Evolutionary conservation across 2,113 vertebrate genomes (phyloP).

Genomic region (human (Homo sapiens)): DNA sequence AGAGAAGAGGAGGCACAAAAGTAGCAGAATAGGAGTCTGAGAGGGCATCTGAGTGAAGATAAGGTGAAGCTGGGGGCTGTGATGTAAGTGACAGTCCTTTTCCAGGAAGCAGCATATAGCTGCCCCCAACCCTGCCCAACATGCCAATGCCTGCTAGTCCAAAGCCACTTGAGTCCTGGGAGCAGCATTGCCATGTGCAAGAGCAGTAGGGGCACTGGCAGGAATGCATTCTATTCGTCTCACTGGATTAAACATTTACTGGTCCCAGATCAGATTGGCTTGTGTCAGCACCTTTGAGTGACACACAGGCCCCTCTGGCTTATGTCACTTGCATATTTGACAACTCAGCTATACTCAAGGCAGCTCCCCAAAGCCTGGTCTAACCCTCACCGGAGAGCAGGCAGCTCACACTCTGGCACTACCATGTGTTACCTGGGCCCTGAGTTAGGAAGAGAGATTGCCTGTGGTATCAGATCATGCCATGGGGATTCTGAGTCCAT

Average conservation of each 20-base stretch:
- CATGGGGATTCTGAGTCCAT: not conserved
- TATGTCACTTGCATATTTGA: not conserved
- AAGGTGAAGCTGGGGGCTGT: not conserved
- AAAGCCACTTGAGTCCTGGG: not conserved
- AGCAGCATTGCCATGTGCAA: not conserved
- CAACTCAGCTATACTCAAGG: slow-evolving; percentile 8
- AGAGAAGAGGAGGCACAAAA: not conserved
- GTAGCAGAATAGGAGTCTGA: not conserved
- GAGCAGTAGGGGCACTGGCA: not conserved
- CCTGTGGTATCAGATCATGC: not conserved
- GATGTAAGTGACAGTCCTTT: accelerated
- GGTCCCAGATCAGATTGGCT: slow-evolving; percentile 60
- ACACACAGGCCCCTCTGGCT: not conserved
- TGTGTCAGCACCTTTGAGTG: slow-evolving; percentile 54
- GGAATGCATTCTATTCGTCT: slow-evolving; percentile 32
- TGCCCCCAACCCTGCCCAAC: too few species aligned
- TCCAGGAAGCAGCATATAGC: accelerated
- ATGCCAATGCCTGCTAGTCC: not conserved
- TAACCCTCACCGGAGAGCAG: not conserved
- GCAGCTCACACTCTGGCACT: not conserved
- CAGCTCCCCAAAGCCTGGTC: not conserved
- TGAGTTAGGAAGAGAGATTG: not conserved
- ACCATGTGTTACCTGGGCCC: not conserved
- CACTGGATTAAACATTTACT: slow-evolving; percentile 27
- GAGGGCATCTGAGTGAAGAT: not conserved